Conservation (phyloP, 2,797 vertebrate genomes). For the Sebastes wilsoni region DNA sequence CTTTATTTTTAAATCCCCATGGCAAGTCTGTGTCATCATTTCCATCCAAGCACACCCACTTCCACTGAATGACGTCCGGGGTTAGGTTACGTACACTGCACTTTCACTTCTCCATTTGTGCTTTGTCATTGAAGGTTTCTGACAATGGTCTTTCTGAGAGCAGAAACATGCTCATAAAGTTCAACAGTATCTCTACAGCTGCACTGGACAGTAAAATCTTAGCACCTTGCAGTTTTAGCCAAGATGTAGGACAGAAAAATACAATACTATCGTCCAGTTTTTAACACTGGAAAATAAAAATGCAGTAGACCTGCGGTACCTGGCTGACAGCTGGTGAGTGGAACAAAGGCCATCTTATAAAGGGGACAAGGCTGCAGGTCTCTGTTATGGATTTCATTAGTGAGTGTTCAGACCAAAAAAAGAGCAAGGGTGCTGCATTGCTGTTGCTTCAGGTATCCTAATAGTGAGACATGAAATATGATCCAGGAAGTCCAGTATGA, state of each 20-base stretch:
- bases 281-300: background rate
- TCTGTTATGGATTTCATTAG: background rate
- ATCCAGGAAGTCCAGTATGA: background rate
- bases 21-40: too few species aligned
- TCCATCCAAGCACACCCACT: too few species aligned
- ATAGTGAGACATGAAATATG: background rate
- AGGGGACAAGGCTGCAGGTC: background rate
- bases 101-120: background rate
- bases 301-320: background rate
- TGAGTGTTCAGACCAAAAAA: background rate
- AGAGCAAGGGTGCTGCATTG: background rate
- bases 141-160: background rate
- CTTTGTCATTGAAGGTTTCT: background rate
- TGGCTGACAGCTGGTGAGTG: background rate
- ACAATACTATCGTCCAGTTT: background rate
- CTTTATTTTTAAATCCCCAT: too few species aligned
- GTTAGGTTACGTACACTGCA: background rate
- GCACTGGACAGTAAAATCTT: background rate
- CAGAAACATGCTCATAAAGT: background rate
- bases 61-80: background rate
- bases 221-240: background rate
- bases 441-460: background rate
- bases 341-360: background rate
- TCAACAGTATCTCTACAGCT: background rate
- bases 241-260: background rate